These are phyloP conservation scores for Daphoenositta chrysoptera DNA, from an alignment of 2,113 vertebrate genomes.

Conservation along the genomic window DNA sequence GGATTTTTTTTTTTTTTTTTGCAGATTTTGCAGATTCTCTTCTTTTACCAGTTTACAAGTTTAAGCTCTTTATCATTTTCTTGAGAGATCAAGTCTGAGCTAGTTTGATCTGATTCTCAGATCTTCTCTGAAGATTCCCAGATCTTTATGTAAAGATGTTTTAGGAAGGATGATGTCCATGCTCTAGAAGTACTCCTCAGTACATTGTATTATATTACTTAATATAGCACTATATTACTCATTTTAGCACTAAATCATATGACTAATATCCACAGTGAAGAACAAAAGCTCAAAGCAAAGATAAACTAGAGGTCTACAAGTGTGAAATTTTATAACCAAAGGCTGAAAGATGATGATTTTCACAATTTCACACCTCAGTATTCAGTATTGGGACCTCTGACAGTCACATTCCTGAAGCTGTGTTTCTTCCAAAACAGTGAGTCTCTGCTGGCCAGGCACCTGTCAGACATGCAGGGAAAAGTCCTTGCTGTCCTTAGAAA, in stretches of 20 bases:
- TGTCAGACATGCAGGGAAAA: neutral
- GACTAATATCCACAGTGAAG: neutral
- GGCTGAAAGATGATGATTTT: neutral
- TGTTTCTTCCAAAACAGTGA: neutral
- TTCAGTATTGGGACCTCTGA: neutral
- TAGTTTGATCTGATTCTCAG: neutral
- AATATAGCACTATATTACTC: neutral
- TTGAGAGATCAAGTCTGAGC: neutral
- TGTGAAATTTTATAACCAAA: neutral
- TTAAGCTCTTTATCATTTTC: neutral
- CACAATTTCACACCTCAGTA: neutral
- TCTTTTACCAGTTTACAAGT: neutral
- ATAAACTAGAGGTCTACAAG: neutral
- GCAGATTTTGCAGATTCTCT: neutral
- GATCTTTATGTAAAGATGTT: neutral
- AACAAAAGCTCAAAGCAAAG: neutral
- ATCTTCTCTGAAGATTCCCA: neutral
- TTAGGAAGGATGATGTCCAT: neutral
- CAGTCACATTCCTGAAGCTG: neutral
- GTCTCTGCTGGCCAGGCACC: neutral
- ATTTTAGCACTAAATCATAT: neutral
- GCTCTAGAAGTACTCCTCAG: neutral
- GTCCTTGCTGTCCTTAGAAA: neutral
- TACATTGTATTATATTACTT: neutral
- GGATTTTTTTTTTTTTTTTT: neutral